Base-by-base conservation (phyloP, 2,797 vertebrate genomes). In the Gambusia yucatana region DNA sequence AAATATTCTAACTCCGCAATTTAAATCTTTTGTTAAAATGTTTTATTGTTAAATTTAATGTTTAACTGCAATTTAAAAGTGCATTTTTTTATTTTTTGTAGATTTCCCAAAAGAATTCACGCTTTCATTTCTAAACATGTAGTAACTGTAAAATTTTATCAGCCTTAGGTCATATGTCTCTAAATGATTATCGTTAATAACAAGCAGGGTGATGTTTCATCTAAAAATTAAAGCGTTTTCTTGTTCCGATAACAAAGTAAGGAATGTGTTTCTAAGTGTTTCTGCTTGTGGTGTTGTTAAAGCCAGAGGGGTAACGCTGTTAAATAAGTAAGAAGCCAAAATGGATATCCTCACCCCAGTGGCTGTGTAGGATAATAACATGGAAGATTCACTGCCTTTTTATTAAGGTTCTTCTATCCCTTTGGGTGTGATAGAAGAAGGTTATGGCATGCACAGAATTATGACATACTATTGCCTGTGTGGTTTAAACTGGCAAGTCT, bases 271-370 rank as follows among this genome's bases (percentile, higher is more conserved):
- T 36, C 10, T 48, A 48, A 44, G n/a, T 30, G 39, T 36, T 17
- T 48, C 11, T 69, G 52, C 63, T 57, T 76, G 46, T 41, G 73
- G 77, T 52, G 75, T 79, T 77, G 61, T 77, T 65, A 86, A 80
- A 47, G 52, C 84, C 82, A 75, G 36, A 75, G 79, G 79, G 77
- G 80, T 86, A 82, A 82, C 84, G 82, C 86, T 87, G 65, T 89
- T 91, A 85, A 93, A 94, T 92, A 91, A 91, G 89, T 90, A 67
- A 91, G 79, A 80, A 89, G 78, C 41, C 80, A 81, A 76, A 86
- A 85, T 83, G 79, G 85, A 88, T 79, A 65, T 79, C 70, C 72
- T 79, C 78, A 81, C 84, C 77, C 75, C 52, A 16, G 79, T 87
- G 83, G 43, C 84, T n/a, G 30, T 50, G 70, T 30, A 81, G 57